Base-by-base conservation (phyloP, 2,888 invertebrate species). In the Orchestes rusci region DNA sequence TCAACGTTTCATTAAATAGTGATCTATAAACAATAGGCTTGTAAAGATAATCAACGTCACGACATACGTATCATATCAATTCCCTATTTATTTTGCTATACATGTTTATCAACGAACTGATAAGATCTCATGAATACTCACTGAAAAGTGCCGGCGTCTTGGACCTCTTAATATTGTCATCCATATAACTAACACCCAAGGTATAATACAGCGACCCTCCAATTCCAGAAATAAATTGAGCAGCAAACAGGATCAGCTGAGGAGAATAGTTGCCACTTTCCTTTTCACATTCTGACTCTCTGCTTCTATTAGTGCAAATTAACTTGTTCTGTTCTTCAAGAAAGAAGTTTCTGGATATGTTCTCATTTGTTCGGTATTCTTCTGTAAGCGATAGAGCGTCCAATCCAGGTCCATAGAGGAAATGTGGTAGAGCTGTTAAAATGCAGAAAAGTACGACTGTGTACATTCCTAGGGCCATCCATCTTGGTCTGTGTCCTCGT, bases 111-210 rank as follows among this genome's bases (percentile, higher is more conserved):
- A 23, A 10, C 10, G n/a, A n/a, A n/a, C n/a, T n/a, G n/a, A n/a
- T n/a, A n/a, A 8, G 2, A 31, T 13, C 31, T 12, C 2, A 8
- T 31, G 8, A 3, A 29, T 37, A 70, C 74, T 73, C 64, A 78
- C 82, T 82, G 47, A 83, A 71, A 29, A 82, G 65, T 2, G 77
- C 77, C n/a, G 83, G 82, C 1, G 82, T 81, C 59, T 80, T 81
- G 3, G 81, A 79, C 59, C 79, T 80, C 56, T 80, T 78, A n/a
- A 81, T 79, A 57, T 83, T 84, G 58, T 84, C 84, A 59, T 84
- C 84, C 79, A 84, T 79, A 59, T 84, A 84, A 2, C 82, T 75
- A 0, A 81, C 76, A 2, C 83, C 83, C 10, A 84, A 69, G 0
- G 80, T 80, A 56, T 79, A 80, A 59, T 79, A 82, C 1, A 83